Evolutionary conservation across 2,113 vertebrate genomes (phyloP).

Genomic region (Vireo altiloquus): DNA sequence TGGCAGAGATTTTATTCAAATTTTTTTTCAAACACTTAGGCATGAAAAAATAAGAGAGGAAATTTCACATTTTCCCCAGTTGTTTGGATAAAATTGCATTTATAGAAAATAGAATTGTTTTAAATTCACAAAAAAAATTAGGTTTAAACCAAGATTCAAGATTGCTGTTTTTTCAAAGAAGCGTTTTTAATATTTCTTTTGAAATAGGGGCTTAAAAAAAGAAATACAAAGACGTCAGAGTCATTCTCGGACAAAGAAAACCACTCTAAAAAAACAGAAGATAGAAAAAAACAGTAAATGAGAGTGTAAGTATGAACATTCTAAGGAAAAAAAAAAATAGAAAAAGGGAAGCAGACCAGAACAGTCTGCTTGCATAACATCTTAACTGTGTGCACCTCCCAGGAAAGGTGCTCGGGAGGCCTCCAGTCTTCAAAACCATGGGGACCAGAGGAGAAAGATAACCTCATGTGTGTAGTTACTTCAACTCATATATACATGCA

Average conservation of each 20-base stretch:
- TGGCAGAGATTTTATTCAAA: background rate
- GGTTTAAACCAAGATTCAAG: background rate
- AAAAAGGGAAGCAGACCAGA: background rate
- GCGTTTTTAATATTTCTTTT: background rate
- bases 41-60: background rate
- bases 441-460: background rate
- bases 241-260: background rate
- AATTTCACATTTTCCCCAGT: background rate
- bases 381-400: background rate
- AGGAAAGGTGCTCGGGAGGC: background rate
- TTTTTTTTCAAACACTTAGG: background rate
- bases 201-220: background rate
- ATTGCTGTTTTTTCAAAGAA: background rate
- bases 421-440: background rate
- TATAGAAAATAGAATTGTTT: background rate
- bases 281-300: background rate
- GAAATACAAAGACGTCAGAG: background rate
- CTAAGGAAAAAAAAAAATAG: background rate
- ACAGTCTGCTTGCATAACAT: background rate
- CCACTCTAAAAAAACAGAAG: background rate
- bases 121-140: background rate
- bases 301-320: background rate
- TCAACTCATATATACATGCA: background rate
- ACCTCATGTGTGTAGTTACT: background rate
- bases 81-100: background rate